Percentiles rank a stretch among this genome's conserved stretches.
Evolutionary conservation across 1,140 invertebrate species (phyloP).

Genomic region (Zaprionus ghesquierei): DNA sequence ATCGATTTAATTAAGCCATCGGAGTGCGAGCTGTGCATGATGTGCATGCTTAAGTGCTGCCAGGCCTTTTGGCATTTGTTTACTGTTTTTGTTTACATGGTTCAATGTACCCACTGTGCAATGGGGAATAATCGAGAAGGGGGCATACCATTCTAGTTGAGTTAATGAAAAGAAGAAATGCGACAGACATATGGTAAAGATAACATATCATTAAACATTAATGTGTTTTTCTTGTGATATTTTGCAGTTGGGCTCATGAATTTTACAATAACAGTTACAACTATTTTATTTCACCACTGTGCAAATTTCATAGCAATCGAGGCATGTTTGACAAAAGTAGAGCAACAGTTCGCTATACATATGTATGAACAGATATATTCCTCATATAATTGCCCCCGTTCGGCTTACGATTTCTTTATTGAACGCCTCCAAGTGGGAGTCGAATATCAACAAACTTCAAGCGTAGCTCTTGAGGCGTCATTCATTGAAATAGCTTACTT

Average conservation of each 20-base stretch:
- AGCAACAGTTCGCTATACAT: not conserved
- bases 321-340: not conserved
- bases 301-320: not conserved
- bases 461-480: not conserved
- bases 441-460: not conserved
- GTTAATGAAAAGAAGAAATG: no score
- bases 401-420: not conserved
- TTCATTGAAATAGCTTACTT: not conserved
- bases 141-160: no score
- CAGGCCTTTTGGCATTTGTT: conserved; percentile 23
- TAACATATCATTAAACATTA: not conserved
- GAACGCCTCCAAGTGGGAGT: not conserved
- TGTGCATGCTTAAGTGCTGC: conserved; percentile 36
- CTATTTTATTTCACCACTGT: no score
- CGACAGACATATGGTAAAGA: no score
- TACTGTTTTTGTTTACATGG: conserved; percentile 30
- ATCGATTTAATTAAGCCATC: conserved; percentile 49
- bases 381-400: conserved; percentile 17
- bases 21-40: conserved; percentile 39
- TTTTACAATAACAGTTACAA: not conserved
- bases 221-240: not conserved
- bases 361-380: conserved; percentile 1
- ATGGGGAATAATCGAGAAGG: not conserved
- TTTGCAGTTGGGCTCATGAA: no score
- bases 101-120: not conserved